Evolutionary conservation across 2,113 vertebrate species (phyloP), one percentile per base, ranked within the genome.

Genomic region (Alethe castanea): DNA sequence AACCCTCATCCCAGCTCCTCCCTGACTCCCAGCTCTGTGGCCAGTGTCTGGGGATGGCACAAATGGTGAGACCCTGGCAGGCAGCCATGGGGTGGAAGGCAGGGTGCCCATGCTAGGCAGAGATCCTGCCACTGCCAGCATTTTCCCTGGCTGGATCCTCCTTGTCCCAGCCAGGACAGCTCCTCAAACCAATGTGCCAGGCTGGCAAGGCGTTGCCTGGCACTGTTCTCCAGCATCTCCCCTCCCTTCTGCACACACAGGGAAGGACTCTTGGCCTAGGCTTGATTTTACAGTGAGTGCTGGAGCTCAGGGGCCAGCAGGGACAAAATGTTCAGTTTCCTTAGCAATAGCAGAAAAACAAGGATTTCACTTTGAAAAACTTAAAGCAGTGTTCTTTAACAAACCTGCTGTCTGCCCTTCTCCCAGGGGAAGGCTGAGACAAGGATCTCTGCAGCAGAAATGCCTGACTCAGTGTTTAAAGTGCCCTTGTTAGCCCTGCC

Each of bases 361-460:
- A 79, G 38, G 81, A 69, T 69, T 86, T 80, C 64, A 56, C 80
- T 92, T 87, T 66, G 86, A 95, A 94, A 92, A 88, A 88, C 64
- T 85, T 88, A 23, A 60, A 84, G 50, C 29, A 1, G 47, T 38
- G 76, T 73, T 96, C 87, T 80, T 52, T 64, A 93, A 54, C 79
- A 91, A 95, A 91, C 90, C 85, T 96, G 93, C 92, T 83, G 90
- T 53, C 92, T 92, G 88, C 85, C 90, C 79, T 33, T 59, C 81
- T 96, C 94, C 93, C 94, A 73, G 52, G 90, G 93, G 94, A 93
- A 70, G 22, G 66, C 90, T 77, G 88, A 95, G 93, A 95, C 93
- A 94, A 95, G 87, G 93, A 90, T 95, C 93, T 95, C 54, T 65
- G 87, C 67, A 48, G 38, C 3, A 79, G 85, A 88, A 92, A 90